Evolutionary conservation across 2,888 invertebrate species (phyloP).

Genomic region (Trissonchulus sp.): DNA sequence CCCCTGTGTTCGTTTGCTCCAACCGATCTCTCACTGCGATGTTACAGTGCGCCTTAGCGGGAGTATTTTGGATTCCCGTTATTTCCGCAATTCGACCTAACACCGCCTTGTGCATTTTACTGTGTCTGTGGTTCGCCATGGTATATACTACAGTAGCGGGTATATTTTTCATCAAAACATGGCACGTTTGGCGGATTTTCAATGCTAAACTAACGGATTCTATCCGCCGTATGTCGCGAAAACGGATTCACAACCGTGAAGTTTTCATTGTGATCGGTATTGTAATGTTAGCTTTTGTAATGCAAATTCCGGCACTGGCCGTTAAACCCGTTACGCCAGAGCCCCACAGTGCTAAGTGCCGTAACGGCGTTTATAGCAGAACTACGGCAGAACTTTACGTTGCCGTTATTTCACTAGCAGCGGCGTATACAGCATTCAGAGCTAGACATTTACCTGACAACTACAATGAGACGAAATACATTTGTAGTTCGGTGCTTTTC

Average conservation of each 20-base stretch:
- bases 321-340: background rate
- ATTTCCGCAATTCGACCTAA: conserved; percentile 14
- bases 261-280: background rate
- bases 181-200: conserved; percentile 16
- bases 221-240: background rate
- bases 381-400: background rate
- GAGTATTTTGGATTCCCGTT: conserved; percentile 7
- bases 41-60: conserved; percentile 12
- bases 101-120: background rate
- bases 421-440: conserved; percentile 21
- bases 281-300: background rate
- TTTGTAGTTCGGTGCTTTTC: background rate
- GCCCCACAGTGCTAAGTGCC: background rate
- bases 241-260: background rate
- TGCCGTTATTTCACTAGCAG: background rate
- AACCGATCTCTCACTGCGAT: conserved; percentile 14
- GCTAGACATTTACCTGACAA: conserved; percentile 24
- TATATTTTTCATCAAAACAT: conserved; percentile 13
- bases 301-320: background rate
- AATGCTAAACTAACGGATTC: background rate
- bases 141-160: background rate
- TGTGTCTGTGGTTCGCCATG: background rate
- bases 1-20: conserved; percentile 27
- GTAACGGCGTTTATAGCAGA: background rate
- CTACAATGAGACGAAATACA: conserved; percentile 23